These are phyloP conservation scores for Apodemia zela DNA, from an alignment of 2,888 invertebrate species.

Conservation along the genomic window DNA sequence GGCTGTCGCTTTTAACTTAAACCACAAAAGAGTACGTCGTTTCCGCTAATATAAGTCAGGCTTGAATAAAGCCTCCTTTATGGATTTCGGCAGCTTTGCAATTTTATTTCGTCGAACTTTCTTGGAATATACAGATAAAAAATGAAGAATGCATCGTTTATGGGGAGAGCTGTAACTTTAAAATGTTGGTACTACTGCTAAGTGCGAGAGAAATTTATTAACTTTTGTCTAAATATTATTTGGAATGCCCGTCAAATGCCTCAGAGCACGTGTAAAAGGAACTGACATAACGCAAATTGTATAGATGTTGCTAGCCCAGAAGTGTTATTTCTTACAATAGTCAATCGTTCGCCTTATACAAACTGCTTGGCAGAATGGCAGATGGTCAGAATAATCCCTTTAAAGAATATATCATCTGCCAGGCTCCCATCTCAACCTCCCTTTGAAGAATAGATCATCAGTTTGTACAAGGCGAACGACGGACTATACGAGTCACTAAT, in stretches of 20 bases:
- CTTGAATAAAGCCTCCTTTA: conserved; percentile 59
- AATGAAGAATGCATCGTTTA: conserved; percentile 36
- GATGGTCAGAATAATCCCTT: too few relatives aligned
- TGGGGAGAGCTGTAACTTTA: conserved; percentile 36
- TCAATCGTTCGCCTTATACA: too few relatives aligned
- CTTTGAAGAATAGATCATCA: too few relatives aligned
- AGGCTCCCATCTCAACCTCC: too few relatives aligned
- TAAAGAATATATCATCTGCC: too few relatives aligned
- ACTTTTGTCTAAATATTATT: conserved; percentile 29
- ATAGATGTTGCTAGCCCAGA: conserved; percentile 5
- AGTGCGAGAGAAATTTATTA: conserved; percentile 27
- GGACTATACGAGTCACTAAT: too few relatives aligned
- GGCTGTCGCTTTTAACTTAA: conserved; percentile 25
- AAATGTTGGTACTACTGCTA: conserved; percentile 40
- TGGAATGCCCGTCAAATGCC: conserved; percentile 25
- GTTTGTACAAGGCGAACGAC: too few relatives aligned
- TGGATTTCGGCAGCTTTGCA: conserved; percentile 70
- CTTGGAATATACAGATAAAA: conserved; percentile 50
- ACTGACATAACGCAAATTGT: conserved; percentile 25
- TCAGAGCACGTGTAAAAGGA: conserved; percentile 28
- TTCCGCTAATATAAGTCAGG: conserved; percentile 54
- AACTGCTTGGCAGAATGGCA: too few relatives aligned
- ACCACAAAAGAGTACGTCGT: conserved; percentile 43
- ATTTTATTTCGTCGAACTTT: conserved; percentile 56
- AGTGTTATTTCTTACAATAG: conserved; percentile 13